A percentile compares a stretch with the other conserved stretches of the same genome.
phyloP scores from a whole-genome alignment of 2,888 invertebrate species.

The Didymodactylos carnosus region DNA sequence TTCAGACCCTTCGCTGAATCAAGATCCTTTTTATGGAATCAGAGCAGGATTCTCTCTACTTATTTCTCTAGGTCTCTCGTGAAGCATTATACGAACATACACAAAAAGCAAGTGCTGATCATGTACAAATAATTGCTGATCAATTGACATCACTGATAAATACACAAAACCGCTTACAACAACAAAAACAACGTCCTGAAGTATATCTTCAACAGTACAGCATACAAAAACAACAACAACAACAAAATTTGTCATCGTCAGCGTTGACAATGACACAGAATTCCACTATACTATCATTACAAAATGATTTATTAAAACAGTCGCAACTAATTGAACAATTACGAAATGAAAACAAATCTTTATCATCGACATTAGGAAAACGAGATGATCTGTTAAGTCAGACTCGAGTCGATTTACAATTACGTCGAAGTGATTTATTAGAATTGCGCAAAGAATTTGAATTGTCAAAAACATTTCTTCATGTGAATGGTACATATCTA shows the following conservation, averaged over 20 bases:
- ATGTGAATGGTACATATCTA: not conserved
- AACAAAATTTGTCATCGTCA: too few species aligned
- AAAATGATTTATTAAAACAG: not conserved
- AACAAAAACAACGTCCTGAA: too few species aligned
- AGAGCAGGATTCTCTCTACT: too few species aligned
- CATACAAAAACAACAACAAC: too few species aligned
- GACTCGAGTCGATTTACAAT: not conserved
- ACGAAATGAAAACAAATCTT: not conserved
- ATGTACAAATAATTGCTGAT: not conserved
- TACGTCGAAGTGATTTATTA: not conserved
- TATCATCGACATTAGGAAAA: not conserved
- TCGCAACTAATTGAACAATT: not conserved
- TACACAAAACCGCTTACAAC: too few species aligned
- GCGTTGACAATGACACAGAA: too few species aligned
- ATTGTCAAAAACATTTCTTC: not conserved
- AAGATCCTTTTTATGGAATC: too few species aligned
- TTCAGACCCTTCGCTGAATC: too few species aligned
- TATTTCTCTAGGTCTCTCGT: not conserved
- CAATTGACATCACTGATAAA: not conserved
- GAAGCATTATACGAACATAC: not conserved
- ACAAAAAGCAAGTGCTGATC: not conserved
- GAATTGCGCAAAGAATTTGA: not conserved
- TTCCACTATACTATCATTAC: too few species aligned
- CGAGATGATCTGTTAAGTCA: not conserved
- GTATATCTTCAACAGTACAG: too few species aligned